A percentile compares a stretch with the other conserved stretches of the same genome.
Conservation (phyloP, 2,797 vertebrate species). For the Aphelocoma californica region DNA sequence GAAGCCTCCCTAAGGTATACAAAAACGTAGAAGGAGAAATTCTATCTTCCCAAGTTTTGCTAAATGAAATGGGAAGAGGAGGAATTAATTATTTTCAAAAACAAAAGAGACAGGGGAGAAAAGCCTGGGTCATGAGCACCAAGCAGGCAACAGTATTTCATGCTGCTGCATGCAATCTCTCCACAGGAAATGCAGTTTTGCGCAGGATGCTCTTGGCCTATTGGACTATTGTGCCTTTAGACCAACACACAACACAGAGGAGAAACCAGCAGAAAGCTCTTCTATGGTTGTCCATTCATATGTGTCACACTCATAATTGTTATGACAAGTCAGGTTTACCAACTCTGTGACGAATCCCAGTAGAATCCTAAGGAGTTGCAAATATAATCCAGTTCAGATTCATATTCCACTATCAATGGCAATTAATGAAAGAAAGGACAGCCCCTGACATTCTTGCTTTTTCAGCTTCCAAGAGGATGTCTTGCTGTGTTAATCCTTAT, state of each 20-base stretch:
- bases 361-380: background rate
- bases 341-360: background rate
- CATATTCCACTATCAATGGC: background rate
- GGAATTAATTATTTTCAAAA: slow-evolving; percentile 24
- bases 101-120: background rate
- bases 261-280: background rate
- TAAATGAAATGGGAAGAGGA: slow-evolving; percentile 38
- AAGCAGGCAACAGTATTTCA: background rate
- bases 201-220: background rate
- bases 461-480: background rate
- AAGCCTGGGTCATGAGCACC: background rate
- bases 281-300: accelerated
- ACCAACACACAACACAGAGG: accelerated
- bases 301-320: background rate
- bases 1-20: slow-evolving; percentile 29
- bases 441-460: background rate
- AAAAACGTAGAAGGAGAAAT: slow-evolving; percentile 52
- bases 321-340: background rate
- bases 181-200: background rate
- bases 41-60: slow-evolving; percentile 28
- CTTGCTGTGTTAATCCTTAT: background rate
- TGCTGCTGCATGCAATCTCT: background rate
- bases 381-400: background rate
- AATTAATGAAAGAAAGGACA: background rate
- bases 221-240: background rate